These are phyloP conservation scores for Dipodomys stephensi DNA, from an alignment of 2,113 vertebrate species.

Conservation along the genomic window DNA sequence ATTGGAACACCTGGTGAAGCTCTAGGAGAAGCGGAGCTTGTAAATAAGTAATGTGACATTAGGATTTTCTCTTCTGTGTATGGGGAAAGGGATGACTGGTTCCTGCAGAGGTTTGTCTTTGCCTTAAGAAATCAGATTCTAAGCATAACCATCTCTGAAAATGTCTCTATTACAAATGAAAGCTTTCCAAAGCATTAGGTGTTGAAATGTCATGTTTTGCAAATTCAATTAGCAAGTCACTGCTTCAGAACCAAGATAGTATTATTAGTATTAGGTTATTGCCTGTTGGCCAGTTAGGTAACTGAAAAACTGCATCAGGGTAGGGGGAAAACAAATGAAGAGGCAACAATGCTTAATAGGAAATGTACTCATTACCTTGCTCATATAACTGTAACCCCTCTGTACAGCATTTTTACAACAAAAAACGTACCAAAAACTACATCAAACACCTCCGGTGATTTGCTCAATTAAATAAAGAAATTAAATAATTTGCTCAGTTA, in stretches of 20 bases:
- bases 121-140: constrained; percentile 47
- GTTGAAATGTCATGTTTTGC: not conserved
- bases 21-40: not conserved
- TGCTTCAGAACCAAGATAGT: constrained; percentile 7
- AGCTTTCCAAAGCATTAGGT: constrained; percentile 1
- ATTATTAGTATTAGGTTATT: not conserved
- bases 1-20: not conserved
- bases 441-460: not conserved
- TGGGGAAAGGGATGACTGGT: not conserved
- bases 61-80: not conserved
- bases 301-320: constrained; percentile 22
- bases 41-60: not conserved
- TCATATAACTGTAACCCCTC: no score
- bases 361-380: no score
- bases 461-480: constrained; percentile 57
- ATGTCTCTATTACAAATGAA: constrained; percentile 5
- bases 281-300: constrained; percentile 33
- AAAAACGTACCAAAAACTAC: not conserved
- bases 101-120: constrained; percentile 39
- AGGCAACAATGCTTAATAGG: no score
- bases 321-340: no score
- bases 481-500: constrained; percentile 17
- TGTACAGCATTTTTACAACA: no score
- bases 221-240: constrained; percentile 45
- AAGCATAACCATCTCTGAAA: not conserved